Evolutionary conservation across 2,113 vertebrate genomes (phyloP).

Genomic region (Benitochromis conjunctus): DNA sequence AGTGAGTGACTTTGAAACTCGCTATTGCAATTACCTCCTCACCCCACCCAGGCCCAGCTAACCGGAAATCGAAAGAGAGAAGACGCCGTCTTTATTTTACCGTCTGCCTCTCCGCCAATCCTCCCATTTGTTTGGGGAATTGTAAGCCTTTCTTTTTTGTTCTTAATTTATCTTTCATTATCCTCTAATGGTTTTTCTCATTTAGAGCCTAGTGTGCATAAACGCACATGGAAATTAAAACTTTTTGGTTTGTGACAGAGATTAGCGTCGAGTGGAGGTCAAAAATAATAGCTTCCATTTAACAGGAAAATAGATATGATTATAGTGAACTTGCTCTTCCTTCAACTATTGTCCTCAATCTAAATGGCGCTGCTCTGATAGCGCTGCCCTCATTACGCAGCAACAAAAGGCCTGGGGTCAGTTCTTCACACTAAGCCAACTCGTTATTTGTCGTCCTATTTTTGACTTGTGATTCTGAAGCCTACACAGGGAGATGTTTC

Average conservation of each 20-base stretch:
- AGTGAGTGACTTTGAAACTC: conserved; percentile 57
- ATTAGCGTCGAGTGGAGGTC: conserved; percentile 66
- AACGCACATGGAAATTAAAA: conserved; percentile 55
- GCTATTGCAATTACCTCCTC: conserved; percentile 10
- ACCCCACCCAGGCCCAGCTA: background rate
- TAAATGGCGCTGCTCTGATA: conserved; percentile 14
- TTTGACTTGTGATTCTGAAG: background rate
- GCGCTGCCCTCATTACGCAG: conserved; percentile 44
- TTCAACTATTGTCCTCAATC: conserved; percentile 60
- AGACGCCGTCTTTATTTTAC: background rate
- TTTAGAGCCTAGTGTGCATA: conserved; percentile 48
- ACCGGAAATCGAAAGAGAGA: conserved; percentile 10
- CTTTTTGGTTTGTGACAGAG: conserved; percentile 58
- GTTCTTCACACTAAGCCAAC: background rate
- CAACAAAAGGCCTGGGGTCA: conserved; percentile 22
- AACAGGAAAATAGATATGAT: conserved; percentile 62
- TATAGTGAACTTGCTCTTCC: conserved; percentile 36
- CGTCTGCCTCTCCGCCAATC: conserved; percentile 10
- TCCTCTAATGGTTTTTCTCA: conserved; percentile 62
- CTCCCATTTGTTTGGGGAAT: conserved; percentile 62
- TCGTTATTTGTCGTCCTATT: conserved; percentile 8
- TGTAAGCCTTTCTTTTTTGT: conserved; percentile 55
- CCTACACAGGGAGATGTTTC: background rate
- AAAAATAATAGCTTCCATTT: conserved; percentile 68
- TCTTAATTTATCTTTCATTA: conserved; percentile 66